Evolutionary conservation across 2,797 vertebrate species (phyloP), one percentile per base, ranked within the genome.

Genomic region (Gambusia yucatana): DNA sequence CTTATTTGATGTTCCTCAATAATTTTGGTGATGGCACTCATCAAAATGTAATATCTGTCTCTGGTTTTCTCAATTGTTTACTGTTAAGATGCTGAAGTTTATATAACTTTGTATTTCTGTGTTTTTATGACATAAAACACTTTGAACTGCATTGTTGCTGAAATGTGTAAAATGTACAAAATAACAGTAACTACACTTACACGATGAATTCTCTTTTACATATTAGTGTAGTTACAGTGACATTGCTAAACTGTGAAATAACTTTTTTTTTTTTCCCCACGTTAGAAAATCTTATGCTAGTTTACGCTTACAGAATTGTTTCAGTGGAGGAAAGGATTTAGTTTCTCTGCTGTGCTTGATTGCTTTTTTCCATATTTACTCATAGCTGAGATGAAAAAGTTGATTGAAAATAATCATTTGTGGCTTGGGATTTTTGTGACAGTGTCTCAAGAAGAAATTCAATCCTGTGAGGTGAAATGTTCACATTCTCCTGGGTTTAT

Each of bases 401-500:
- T 25, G 8, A 28, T 48, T 17, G 9, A 4, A 59, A 28, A 43
- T n/a, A 55, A 9, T n/a, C 2, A 44, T 47, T 47, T 69, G 17
- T 6, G 22, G 28, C 16, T 14, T 33, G 17, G 8, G 16, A 57
- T 7, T 71, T 50, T 50, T 9, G 30, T 76, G n/a, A 25, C 41
- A 28, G 71, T 59, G 59, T 50, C 28, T 65, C 33, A 11, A 36
- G 28, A 73, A 67, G 61, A n/a, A 25, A 76, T 55, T 3, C 0
- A 76, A 44, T 36, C 57, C 52, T 52, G 73, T 73, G 10, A n/a
- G 28, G 41, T 14, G 59, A 41, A 70, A 22, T 78, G 4, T 52
- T 77, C 16, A 72, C 36, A 63, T 77, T 75, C n/a, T 57, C 36
- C 17, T 69, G 43, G 36, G 3, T 46, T 6, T 73, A 14, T 46